Evolutionary conservation across 2,888 invertebrate species (phyloP).

Genomic region (Eupithecia abbreviata): DNA sequence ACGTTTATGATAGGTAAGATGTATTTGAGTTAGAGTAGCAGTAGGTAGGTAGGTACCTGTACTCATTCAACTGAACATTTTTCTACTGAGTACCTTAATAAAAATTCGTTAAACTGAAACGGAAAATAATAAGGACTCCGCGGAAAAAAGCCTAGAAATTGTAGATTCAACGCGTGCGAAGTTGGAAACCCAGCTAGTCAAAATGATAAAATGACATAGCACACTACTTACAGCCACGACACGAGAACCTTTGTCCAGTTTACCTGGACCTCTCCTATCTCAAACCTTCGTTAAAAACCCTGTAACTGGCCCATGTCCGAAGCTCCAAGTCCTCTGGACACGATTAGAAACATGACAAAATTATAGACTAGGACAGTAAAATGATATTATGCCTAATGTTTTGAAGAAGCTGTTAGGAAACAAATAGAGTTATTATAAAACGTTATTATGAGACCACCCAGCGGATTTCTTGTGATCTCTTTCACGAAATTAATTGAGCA

Average conservation of each 20-base stretch:
- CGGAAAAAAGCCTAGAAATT: no score
- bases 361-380: constrained; percentile 67
- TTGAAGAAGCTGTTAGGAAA: constrained; percentile 55
- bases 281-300: not conserved
- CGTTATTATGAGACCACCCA: constrained; percentile 31
- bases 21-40: no score
- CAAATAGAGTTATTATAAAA: constrained; percentile 56
- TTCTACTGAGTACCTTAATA: not conserved
- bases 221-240: constrained; percentile 48
- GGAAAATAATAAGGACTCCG: no score
- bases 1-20: no score
- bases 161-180: no score
- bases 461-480: constrained; percentile 15
- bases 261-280: constrained; percentile 46
- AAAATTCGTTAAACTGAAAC: no score
- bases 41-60: no score
- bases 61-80: no score
- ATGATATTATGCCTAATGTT: constrained; percentile 61
- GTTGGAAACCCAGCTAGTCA: no score
- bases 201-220: constrained; percentile 22
- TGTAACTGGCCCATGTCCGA: constrained; percentile 21
- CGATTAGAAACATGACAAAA: constrained; percentile 56
- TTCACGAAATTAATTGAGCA: not conserved
- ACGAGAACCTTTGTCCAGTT: constrained; percentile 55
- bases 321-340: constrained; percentile 50